phyloP scores from a whole-genome alignment of 2,888 invertebrate species.

The Yponomeuta evonymella region DNA sequence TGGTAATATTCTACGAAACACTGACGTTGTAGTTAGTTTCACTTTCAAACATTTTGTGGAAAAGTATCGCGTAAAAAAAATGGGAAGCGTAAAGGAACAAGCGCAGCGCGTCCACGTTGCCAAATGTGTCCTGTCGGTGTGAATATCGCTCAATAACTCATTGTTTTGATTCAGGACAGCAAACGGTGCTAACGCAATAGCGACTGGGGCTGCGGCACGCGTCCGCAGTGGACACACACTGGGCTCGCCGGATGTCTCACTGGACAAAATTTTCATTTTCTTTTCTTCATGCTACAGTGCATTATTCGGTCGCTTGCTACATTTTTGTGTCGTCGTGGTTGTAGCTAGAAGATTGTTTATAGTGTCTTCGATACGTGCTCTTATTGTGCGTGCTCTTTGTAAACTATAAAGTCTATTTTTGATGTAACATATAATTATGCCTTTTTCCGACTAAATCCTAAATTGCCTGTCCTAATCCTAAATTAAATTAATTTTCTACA shows the following conservation, averaged over 20 bases:
- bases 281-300: slow-evolving; percentile 11
- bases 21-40: slow-evolving; percentile 1
- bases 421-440: too few species aligned
- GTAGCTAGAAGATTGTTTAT: neutral
- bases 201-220: slow-evolving; percentile 45
- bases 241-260: slow-evolving; percentile 35
- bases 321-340: neutral
- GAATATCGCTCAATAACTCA: slow-evolving; percentile 56
- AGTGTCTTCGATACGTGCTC: too few species aligned
- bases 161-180: slow-evolving; percentile 63
- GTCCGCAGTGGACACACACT: slow-evolving; percentile 46
- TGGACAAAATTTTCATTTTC: slow-evolving; percentile 2
- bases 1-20: neutral
- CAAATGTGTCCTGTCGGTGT: slow-evolving; percentile 37
- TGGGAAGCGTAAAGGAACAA: slow-evolving; percentile 21
- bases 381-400: too few species aligned
- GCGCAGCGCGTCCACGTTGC: slow-evolving; percentile 19
- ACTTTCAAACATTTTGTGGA: slow-evolving; percentile 2
- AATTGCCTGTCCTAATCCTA: too few species aligned
- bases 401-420: too few species aligned
- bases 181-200: slow-evolving; percentile 62
- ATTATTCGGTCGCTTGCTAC: neutral
- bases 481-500: neutral
- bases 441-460: too few species aligned
- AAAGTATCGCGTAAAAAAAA: slow-evolving; percentile 16